A percentile compares a stretch with the other conserved stretches of the same genome.
These are phyloP conservation scores for Gryllus bimaculatus DNA, from an alignment of 1,140 invertebrate genomes.

Conservation along the genomic window DNA sequence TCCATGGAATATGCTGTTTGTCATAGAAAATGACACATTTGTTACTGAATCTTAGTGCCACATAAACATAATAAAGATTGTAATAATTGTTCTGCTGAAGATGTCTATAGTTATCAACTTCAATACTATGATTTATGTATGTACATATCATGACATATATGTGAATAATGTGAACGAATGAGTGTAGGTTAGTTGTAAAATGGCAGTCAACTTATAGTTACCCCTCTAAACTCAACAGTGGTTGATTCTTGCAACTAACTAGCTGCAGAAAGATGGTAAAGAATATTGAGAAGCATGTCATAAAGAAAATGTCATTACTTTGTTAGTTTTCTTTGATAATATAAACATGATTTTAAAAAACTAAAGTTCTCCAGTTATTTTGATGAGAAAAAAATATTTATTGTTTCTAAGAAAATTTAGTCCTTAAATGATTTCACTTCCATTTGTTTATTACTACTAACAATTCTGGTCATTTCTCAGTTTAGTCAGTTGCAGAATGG, in stretches of 20 bases:
- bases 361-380: background rate
- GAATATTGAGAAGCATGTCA: background rate
- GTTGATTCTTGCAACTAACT: background rate
- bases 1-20: conserved; percentile 1
- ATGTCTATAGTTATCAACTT: conserved; percentile 11
- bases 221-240: background rate
- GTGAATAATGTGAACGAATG: conserved; percentile 16
- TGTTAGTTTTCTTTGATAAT: background rate
- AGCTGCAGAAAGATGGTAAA: background rate
- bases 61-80: conserved; percentile 12
- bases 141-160: conserved; percentile 18
- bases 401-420: too few relatives aligned
- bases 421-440: too few relatives aligned
- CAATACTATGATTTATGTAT: conserved; percentile 10
- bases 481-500: too few relatives aligned
- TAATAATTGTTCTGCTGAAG: conserved; percentile 11
- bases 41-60: conserved; percentile 12
- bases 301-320: background rate
- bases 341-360: background rate
- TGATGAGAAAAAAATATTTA: too few relatives aligned
- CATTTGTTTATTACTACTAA: too few relatives aligned
- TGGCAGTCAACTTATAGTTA: background rate
- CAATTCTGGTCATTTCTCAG: too few relatives aligned
- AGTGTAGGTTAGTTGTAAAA: conserved; percentile 10
- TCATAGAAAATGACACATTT: conserved; percentile 8